These are phyloP conservation scores for Gambusia yucatana DNA, from an alignment of 2,797 vertebrate species.

Conservation along the genomic window DNA sequence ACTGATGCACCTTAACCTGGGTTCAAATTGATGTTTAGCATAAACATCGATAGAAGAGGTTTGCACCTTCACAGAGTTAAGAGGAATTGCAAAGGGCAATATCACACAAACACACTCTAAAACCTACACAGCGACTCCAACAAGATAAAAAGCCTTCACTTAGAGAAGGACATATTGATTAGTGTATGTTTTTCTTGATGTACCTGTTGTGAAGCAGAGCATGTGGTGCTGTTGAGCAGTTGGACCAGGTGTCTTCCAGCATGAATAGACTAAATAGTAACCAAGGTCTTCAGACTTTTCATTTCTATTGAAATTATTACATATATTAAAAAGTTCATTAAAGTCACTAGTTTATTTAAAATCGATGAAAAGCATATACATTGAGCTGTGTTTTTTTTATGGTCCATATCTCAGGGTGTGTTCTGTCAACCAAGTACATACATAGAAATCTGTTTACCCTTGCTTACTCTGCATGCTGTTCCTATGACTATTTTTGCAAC, in stretches of 20 bases:
- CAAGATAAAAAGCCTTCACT: constrained; percentile 85
- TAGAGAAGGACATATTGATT: constrained; percentile 85
- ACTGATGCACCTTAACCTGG: constrained; percentile 37
- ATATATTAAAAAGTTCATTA: constrained; percentile 16
- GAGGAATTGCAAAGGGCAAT: constrained; percentile 64
- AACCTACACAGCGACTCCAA: constrained; percentile 52
- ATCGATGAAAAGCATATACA: not conserved
- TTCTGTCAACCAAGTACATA: constrained; percentile 22
- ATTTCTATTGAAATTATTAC: constrained; percentile 20
- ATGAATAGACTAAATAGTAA: constrained; percentile 64
- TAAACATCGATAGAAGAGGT: constrained; percentile 71
- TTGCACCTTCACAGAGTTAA: constrained; percentile 61
- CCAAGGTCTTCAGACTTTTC: not conserved
- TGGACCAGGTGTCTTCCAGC: constrained; percentile 50
- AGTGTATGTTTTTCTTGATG: constrained; percentile 78
- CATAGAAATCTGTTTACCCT: constrained; percentile 1
- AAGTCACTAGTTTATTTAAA: not conserved
- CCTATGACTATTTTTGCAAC: constrained; percentile 59
- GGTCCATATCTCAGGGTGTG: not conserved
- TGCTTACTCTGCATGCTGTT: constrained; percentile 43
- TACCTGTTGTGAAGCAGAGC: constrained; percentile 74
- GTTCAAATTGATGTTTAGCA: constrained; percentile 60
- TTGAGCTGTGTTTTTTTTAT: not conserved
- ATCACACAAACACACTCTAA: constrained; percentile 26
- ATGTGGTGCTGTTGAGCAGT: constrained; percentile 71